Evolutionary conservation across 2,113 vertebrate genomes (phyloP).

Genomic region (Phaetusa simplex): DNA sequence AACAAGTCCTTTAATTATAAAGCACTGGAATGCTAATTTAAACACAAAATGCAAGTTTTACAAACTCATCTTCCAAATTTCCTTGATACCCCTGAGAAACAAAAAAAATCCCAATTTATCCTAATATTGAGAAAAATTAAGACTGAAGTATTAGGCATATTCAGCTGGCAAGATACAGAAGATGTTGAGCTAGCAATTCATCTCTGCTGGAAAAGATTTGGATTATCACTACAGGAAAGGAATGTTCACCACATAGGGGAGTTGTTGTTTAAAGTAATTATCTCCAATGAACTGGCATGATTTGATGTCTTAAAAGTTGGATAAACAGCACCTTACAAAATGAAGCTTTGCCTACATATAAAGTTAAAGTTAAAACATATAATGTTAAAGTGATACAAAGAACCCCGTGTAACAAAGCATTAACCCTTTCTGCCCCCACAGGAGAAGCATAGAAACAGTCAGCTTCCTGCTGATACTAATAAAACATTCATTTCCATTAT

Average conservation of each 20-base stretch:
- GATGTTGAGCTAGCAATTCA: not conserved
- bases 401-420: rapidly evolving
- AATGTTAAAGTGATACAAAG: not conserved
- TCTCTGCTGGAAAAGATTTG: not conserved
- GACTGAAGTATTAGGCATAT: rapidly evolving
- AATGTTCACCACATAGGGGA: not conserved
- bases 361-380: no score
- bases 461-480: not conserved
- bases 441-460: not conserved
- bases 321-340: not conserved
- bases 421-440: not conserved
- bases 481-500: not conserved
- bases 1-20: not conserved
- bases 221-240: not conserved
- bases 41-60: not conserved
- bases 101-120: not conserved
- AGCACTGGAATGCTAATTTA: not conserved
- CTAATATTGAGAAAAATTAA: not conserved
- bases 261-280: not conserved
- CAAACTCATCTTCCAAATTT: not conserved
- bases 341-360: not conserved
- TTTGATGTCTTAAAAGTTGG: not conserved
- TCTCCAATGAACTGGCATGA: not conserved
- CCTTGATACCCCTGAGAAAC: not conserved
- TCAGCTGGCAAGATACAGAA: not conserved